Evolutionary conservation across 1,140 invertebrate genomes (phyloP).

Genomic region (Drosophila arizonae): DNA sequence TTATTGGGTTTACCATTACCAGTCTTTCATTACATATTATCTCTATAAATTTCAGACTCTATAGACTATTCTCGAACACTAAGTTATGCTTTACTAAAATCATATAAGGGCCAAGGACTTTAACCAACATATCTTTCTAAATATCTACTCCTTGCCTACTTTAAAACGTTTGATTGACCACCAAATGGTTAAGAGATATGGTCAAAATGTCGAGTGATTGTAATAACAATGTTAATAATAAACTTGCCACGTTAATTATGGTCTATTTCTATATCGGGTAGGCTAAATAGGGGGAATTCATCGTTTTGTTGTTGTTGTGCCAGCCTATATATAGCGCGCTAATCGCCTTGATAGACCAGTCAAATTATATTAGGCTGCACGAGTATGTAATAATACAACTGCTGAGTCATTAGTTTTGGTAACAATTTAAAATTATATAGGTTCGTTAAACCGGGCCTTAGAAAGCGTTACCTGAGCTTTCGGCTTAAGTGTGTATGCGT

Average conservation of each 20-base stretch:
- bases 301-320: too few relatives aligned
- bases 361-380: conserved; percentile 21
- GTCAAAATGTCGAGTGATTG: background rate
- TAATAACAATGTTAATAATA: background rate
- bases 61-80: too few relatives aligned
- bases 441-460: background rate
- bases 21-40: too few relatives aligned
- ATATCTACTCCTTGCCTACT: background rate
- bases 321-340: background rate
- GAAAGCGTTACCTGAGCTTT: background rate
- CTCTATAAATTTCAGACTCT: too few relatives aligned
- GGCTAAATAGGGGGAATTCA: conserved; percentile 10
- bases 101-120: too few relatives aligned
- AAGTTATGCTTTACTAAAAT: too few relatives aligned
- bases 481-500: background rate
- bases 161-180: background rate
- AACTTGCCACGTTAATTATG: background rate
- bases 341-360: conserved; percentile 11
- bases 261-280: background rate
- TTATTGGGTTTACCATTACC: too few relatives aligned
- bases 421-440: conserved; percentile 32
- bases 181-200: too few relatives aligned
- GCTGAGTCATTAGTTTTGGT: conserved; percentile 7
- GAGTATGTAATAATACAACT: conserved; percentile 11
- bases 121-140: too few relatives aligned